Evolutionary conservation across 2,113 vertebrate species (phyloP), one percentile per base, ranked within the genome.

Genomic region (Garra rufa): DNA sequence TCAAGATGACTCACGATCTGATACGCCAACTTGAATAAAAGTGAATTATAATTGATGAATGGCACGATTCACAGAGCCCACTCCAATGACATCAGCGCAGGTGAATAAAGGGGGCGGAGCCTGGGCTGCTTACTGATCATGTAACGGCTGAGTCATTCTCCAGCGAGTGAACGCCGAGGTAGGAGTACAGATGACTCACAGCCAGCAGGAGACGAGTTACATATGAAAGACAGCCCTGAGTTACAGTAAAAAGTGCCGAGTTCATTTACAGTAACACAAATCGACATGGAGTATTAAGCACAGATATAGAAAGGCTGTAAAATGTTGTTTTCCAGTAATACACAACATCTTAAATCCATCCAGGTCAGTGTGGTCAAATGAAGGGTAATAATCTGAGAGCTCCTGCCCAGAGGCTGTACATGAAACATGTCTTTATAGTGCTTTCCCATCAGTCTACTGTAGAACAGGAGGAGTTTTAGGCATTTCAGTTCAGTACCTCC

Each of bases 131-230:
- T 34, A 13, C 59, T 48, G 74, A 50, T 79, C 74, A 82, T 59
- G 78, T 83, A 88, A 88, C 81, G 67, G 81, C 84, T 61, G 87
- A 88, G 71, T 88, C 87, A 88, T 76, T 34, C 76, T 44, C 43
- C 69, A 71, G 34, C 17, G 38, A 69, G 59, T 77, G 83, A 83
- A 77, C 43, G 21, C 34, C 26, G n/a, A 63, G 41, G 77, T 19
- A 38, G 73, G 55, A 24, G 82, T 65, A 13, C 26, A 28, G 6
- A 75, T 88, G 83, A 88, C 63, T 85, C 83, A 88, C 43, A 78
- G n/a, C 13, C 26, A 65, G 78, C 67, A 77, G 69, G 55, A 61
- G 34, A 76, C 11, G 76, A 83, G 44, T 63, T 52, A 80, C 24
- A 85, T 21, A 67, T 65, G 44, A 67, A 76, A 83, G 67, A 78